Evolutionary conservation across 2,113 vertebrate genomes (phyloP).

Genomic region (Protomyctophum bolini): DNA sequence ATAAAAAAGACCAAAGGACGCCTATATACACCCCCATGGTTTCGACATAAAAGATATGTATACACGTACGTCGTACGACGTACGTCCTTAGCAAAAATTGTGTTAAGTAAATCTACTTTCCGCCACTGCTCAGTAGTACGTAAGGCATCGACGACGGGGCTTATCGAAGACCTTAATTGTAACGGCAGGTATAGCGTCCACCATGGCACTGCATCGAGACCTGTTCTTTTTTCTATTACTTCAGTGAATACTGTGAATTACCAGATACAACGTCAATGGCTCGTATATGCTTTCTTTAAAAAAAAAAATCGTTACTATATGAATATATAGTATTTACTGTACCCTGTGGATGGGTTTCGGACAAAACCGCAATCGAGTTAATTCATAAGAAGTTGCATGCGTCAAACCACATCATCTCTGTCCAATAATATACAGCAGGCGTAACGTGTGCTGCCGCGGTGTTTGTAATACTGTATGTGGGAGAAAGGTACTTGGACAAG

Average conservation of each 20-base stretch:
- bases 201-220: not conserved
- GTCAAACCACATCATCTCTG: constrained; percentile 40
- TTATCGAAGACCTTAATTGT: no score
- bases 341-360: not conserved
- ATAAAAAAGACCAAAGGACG: no score
- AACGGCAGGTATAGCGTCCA: not conserved
- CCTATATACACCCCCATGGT: no score
- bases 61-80: no score
- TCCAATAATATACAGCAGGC: constrained; percentile 11
- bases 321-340: constrained; percentile 6
- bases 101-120: no score
- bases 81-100: no score
- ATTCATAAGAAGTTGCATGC: constrained; percentile 52
- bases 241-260: not conserved
- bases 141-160: no score
- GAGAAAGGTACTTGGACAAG: constrained; percentile 23
- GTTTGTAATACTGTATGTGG: constrained; percentile 3
- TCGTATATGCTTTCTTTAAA: constrained; percentile 17
- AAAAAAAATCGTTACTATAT: not conserved
- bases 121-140: no score
- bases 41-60: no score
- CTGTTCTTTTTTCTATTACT: constrained; percentile 38
- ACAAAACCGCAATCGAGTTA: constrained; percentile 26
- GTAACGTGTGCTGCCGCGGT: constrained; percentile 6
- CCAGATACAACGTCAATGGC: no score